Evolutionary conservation across 2,797 vertebrate genomes (phyloP), one percentile per base, ranked within the genome.

Genomic region (Bradypodion ventrale): DNA sequence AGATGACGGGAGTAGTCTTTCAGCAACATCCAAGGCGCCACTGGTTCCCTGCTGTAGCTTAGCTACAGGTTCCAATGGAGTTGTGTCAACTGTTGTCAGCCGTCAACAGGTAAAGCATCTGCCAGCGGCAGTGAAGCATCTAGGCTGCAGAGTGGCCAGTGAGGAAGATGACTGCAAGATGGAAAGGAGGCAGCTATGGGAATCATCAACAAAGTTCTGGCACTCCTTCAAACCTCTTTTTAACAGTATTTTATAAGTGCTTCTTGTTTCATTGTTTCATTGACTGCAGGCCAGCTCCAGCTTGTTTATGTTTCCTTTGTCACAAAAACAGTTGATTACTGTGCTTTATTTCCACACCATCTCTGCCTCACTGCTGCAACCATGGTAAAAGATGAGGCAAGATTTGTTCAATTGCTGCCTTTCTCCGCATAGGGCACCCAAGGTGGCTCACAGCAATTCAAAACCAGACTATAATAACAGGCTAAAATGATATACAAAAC

Each of bases 241-340:
- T 21, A n/a, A 52, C 44, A 2, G n/a, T 49, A n/a, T 81, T 81
- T 76, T n/a, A 37, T n/a, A 62, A 76, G 73, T 75, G 72, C 63
- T 69, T 46, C 78, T 75, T 44, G 72, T 29, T 75, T 85, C 80
- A 85, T 75, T 44, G 72, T 29, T 75, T 85, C 80, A 85, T 85
- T 80, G 63, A 80, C 63, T 15, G 27, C 46, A 25, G 49, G 73
- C 49, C 27, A 42, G 35, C n/a, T 44, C 60, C 7, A 25, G 8
- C 69, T 80, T 68, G 52, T 80, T 75, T 56, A 59, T 60, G 25
- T 76, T 60, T 80, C 69, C 84, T 69, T 81, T 85, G 62, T 49
- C 32, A 23, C 27, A 7, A 29, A 66, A 75, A n/a, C n/a, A 76
- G 74, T 83, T 23, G 74, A 76, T 66, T 68, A 76, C 46, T 46